Evolutionary conservation across 23 tunicate genomes (phyloP).

Genomic region (Ascidia mentula): DNA sequence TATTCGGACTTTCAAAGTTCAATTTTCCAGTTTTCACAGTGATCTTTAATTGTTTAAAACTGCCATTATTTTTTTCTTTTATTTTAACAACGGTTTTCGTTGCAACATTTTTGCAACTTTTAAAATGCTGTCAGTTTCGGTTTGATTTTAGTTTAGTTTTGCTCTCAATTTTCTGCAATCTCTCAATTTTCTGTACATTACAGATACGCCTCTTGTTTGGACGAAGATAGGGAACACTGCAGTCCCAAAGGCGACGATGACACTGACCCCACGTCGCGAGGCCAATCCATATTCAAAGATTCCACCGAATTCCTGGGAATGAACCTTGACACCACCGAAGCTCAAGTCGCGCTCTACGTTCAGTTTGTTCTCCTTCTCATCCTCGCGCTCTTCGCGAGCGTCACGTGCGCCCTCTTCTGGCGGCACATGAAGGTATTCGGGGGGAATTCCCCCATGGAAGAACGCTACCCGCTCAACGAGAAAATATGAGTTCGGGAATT

Average conservation of each 20-base stretch:
- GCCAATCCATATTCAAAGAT: not conserved
- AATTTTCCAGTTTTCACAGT: too few relatives aligned
- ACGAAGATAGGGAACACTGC: not conserved
- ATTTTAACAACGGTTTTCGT: too few relatives aligned
- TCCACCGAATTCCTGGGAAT: slow-evolving; percentile 18
- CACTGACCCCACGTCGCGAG: not conserved
- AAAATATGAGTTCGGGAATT: not conserved
- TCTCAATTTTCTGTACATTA: too few relatives aligned
- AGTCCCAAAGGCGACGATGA: not conserved
- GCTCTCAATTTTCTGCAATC: too few relatives aligned
- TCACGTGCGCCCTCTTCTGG: not conserved
- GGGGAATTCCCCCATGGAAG: not conserved
- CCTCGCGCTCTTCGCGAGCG: slow-evolving; percentile 4
- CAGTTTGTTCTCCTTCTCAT: slow-evolving; percentile 45
- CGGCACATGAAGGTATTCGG: not conserved
- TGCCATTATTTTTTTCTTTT: too few relatives aligned
- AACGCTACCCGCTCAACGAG: not conserved
- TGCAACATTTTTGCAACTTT: too few relatives aligned
- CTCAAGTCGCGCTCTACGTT: slow-evolving; percentile 37
- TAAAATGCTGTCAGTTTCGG: too few relatives aligned
- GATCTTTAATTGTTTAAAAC: too few relatives aligned
- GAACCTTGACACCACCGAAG: slow-evolving; percentile 10
- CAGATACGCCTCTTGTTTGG: slow-evolving; percentile 49
- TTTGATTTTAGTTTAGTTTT: too few relatives aligned
- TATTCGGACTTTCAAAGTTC: too few relatives aligned